Evolutionary conservation across 1,140 invertebrate genomes (phyloP), one percentile per base, ranked within the genome.

Genomic region (Drosophila yakuba): DNA sequence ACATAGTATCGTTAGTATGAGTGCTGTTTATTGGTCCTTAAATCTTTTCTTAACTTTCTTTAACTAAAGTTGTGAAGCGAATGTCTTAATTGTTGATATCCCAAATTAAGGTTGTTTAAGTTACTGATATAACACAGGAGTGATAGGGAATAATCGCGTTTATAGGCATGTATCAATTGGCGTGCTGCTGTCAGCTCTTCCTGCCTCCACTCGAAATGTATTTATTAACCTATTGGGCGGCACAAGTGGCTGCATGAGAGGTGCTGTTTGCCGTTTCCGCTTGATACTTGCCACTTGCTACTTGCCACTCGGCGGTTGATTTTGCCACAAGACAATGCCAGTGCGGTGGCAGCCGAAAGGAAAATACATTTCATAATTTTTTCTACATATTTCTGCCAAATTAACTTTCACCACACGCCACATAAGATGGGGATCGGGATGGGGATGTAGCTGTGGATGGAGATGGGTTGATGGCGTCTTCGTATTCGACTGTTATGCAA

Each of bases 281-380:
- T 58, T 77, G 73, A 64, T 58, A 75, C 72, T 73, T 55, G 57
- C 57, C 64, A 61, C 48, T 67, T 20, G 20, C 20, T 58, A 75
- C 72, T 73, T 55, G 57, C 57, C 64, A 61, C 48, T 67, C 14
- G 38, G 39, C 25, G 41, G 39, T 7, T 41, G 39, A 14, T 14
- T 2, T 7, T 20, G 39, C 23, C 59, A 55, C 59, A 71, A 77
- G 32, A 77, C 78, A 77, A 81, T 76, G 77, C 60, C 72, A 59
- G 57, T 58, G 74, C 61, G 52, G 77, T 74, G 61, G 64, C 78
- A 78, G 47, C 74, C 83, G 73, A 85, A 85, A 86, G 79, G 75
- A 88, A 86, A 88, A 78, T 55, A 85, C 79, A 88, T 82, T 88
- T 78, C 78, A 86, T 86, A 86, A 86, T 88, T 89, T 86, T 86